Conservation (phyloP, 2,888 invertebrate species). For the Pasiphila rectangulata region DNA sequence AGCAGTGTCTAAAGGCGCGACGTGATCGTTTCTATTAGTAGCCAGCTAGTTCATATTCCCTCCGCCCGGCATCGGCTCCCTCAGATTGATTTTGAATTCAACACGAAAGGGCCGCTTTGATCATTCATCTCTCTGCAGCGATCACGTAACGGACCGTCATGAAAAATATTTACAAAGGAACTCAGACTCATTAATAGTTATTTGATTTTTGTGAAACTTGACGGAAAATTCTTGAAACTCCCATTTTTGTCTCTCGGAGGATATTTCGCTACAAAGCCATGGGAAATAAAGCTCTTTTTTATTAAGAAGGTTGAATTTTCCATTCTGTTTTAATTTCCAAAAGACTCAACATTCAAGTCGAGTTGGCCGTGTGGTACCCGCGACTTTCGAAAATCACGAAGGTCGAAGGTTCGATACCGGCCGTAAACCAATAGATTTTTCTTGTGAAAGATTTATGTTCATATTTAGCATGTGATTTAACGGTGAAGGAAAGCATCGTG, state of each 20-base stretch:
- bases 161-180: conserved; percentile 3
- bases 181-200: background rate
- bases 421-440: no score
- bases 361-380: no score
- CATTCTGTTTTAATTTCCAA: no score
- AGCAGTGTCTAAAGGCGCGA: background rate
- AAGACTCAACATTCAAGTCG: no score
- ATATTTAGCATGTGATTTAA: no score
- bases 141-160: conserved; percentile 16
- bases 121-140: conserved; percentile 15
- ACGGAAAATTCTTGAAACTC: background rate
- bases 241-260: background rate
- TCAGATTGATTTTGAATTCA: conserved; percentile 19
- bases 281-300: no score
- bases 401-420: no score
- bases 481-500: no score
- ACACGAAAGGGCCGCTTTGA: conserved; percentile 20
- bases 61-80: background rate
- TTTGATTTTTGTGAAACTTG: conserved; percentile 11
- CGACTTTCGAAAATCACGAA: no score
- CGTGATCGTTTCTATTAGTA: conserved; percentile 1
- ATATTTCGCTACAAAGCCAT: background rate
- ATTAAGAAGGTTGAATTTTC: no score
- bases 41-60: conserved; percentile 4
- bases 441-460: no score